phyloP scores from a whole-genome alignment of 2,888 invertebrate genomes.

The Polydesmus complanatus region DNA sequence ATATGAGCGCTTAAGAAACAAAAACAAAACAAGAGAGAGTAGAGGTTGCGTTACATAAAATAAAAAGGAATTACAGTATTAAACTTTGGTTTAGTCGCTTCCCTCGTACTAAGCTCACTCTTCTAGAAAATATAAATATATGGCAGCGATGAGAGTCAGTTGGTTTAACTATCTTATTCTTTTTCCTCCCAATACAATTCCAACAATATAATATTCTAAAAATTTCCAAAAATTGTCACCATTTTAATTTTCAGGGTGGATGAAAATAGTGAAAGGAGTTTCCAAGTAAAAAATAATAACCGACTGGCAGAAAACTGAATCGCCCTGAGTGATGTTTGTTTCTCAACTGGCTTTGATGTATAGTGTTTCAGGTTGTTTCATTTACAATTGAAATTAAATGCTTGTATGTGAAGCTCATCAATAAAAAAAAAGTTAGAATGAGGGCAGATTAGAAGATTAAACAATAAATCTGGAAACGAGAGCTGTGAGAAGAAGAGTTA shows the following conservation, averaged over 20 bases:
- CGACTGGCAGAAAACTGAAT: neutral
- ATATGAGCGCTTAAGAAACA: no score
- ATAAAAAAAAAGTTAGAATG: neutral
- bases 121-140: neutral
- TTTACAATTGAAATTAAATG: neutral
- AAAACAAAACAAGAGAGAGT: neutral
- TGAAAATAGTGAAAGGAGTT: no score
- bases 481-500: slow-evolving; percentile 7
- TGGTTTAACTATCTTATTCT: neutral
- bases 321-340: neutral
- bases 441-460: neutral
- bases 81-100: neutral
- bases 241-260: neutral
- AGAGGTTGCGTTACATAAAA: no score
- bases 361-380: neutral
- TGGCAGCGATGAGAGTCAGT: neutral
- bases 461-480: slow-evolving; percentile 10
- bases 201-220: no score
- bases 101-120: neutral
- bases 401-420: neutral
- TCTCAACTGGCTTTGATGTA: neutral
- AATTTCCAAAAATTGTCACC: neutral
- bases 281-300: no score
- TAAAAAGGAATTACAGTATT: no score
- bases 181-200: neutral